These are phyloP conservation scores for Chaenogobius annularis DNA, from an alignment of 2,113 vertebrate species.

Conservation along the genomic window DNA sequence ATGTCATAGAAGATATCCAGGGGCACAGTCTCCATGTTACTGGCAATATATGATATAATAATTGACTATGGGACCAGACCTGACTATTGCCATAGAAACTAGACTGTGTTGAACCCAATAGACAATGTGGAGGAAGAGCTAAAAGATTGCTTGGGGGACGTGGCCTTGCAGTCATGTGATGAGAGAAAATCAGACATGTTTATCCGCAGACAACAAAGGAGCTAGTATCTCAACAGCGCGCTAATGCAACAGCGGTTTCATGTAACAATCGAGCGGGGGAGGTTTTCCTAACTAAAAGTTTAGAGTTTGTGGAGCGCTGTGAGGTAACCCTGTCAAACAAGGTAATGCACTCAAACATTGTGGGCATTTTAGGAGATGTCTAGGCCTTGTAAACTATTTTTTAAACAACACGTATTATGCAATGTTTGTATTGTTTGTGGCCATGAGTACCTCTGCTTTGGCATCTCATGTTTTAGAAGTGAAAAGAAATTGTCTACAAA, in stretches of 20 bases:
- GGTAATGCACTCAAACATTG: not conserved
- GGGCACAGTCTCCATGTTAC: not conserved
- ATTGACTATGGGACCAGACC: not conserved
- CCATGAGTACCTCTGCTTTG: too few species aligned
- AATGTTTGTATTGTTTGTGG: too few species aligned
- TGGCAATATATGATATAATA: not conserved
- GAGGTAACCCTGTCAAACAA: not conserved
- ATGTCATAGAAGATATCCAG: not conserved
- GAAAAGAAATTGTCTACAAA: too few species aligned
- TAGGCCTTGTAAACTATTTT: not conserved
- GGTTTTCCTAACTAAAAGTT: not conserved
- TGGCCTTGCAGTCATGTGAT: slow-evolving; percentile 1
- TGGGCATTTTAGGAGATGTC: not conserved
- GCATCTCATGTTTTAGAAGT: too few species aligned
- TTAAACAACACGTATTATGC: too few species aligned
- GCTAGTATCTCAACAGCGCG: not conserved
- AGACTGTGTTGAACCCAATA: slow-evolving; percentile 10
- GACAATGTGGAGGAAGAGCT: not conserved
- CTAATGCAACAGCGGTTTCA: not conserved
- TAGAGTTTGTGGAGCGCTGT: not conserved
- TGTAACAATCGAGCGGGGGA: not conserved
- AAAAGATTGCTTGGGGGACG: not conserved
- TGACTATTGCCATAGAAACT: not conserved
- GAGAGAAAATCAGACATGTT: not conserved
- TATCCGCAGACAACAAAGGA: not conserved